Base-by-base conservation (phyloP, 1,140 invertebrate genomes). In the Oreohelix idahoensis region DNA sequence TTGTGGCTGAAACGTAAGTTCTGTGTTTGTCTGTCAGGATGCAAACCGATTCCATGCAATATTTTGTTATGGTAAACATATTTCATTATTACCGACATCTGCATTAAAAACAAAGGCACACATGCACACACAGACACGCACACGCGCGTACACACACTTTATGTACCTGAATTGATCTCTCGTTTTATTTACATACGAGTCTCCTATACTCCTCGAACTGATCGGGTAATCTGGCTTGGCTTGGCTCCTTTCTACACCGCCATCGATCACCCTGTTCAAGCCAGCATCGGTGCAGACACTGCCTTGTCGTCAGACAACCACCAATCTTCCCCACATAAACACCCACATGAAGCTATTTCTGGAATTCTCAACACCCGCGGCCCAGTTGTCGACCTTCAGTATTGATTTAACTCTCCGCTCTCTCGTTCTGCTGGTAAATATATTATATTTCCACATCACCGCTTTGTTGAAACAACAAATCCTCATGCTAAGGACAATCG, bases 41-140 rank as follows among this genome's bases (percentile, higher is more conserved):
- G n/a, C n/a, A n/a, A n/a, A n/a, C n/a, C n/a, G n/a, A n/a, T n/a
- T n/a, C n/a, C n/a, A n/a, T n/a, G n/a, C n/a, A n/a, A n/a, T n/a
- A n/a, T n/a, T n/a, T n/a, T n/a, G n/a, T n/a, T n/a, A n/a, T n/a
- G n/a, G n/a, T n/a, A n/a, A n/a, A n/a, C n/a, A n/a, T n/a, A n/a
- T n/a, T n/a, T n/a, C n/a, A n/a, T n/a, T n/a, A n/a, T n/a, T n/a
- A n/a, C n/a, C n/a, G n/a, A n/a, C n/a, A n/a, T n/a, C n/a, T n/a
- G n/a, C n/a, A n/a, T n/a, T n/a, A n/a, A n/a, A n/a, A n/a, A n/a
- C n/a, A n/a, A n/a, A n/a, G n/a, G n/a, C n/a, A n/a, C n/a, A n/a
- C n/a, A n/a, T n/a, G n/a, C n/a, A n/a, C n/a, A 66, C 23, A 66
- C 63, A 66, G 4, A 66, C 63, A 66, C 63, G 32, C 63, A 66